phyloP scores from a whole-genome alignment of 2,113 vertebrate species.

The Siniperca knerii region DNA sequence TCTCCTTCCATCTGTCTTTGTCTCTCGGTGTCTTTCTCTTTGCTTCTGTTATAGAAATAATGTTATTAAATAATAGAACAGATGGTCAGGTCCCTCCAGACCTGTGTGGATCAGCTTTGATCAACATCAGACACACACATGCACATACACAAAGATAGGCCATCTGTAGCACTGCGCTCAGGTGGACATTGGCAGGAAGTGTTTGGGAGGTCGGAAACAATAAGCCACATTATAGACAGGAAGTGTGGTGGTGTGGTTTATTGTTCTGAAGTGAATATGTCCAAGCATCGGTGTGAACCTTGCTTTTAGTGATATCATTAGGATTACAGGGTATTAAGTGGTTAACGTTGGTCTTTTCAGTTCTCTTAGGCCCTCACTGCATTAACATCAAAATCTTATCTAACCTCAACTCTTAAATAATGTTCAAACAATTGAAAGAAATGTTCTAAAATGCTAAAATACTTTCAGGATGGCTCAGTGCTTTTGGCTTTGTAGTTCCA shows the following conservation, averaged over 20 bases:
- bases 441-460: neutral
- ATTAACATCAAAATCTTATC: neutral
- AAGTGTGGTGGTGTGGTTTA: conserved; percentile 51
- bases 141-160: conserved; percentile 39
- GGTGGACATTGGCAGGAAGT: conserved; percentile 75
- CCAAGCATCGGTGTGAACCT: conserved; percentile 4
- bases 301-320: conserved; percentile 13
- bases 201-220: conserved; percentile 62
- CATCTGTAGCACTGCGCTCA: conserved; percentile 65
- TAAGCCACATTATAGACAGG: conserved; percentile 56
- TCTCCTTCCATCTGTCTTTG: conserved; percentile 39
- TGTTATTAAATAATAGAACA: conserved; percentile 62
- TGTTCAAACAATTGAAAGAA: neutral
- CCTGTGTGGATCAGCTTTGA: conserved; percentile 61
- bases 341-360: too few relatives aligned
- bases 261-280: conserved; percentile 28
- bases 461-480: neutral
- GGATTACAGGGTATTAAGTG: neutral
- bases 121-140: conserved; percentile 57
- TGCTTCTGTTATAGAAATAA: conserved; percentile 37
- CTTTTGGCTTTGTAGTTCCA: neutral
- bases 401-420: neutral
- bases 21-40: neutral
- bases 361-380: neutral
- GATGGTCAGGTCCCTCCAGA: conserved; percentile 58